Evolutionary conservation across 2,797 vertebrate genomes (phyloP).

Genomic region (Rhincodon typus): DNA sequence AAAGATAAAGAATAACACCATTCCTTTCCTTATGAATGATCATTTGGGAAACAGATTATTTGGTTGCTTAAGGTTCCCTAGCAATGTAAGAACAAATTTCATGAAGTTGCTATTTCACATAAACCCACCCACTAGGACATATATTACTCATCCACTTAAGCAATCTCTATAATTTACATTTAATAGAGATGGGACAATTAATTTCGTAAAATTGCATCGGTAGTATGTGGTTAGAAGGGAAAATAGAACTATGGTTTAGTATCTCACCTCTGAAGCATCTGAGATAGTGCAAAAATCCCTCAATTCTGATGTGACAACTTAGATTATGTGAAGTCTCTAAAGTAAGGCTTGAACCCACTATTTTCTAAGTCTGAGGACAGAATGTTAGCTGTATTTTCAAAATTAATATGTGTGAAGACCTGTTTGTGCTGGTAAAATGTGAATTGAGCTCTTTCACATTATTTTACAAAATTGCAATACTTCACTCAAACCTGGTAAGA

Average conservation of each 20-base stretch:
- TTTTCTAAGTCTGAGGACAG: not conserved
- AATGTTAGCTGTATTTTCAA: not conserved
- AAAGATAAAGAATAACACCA: not conserved
- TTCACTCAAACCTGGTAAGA: not conserved
- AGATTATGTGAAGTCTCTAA: not conserved
- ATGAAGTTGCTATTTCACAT: not conserved
- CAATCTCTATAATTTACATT: not conserved
- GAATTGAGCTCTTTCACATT: not conserved
- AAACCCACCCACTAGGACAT: not conserved
- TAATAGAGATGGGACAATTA: not conserved
- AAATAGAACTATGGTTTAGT: not conserved
- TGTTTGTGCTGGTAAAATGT: not conserved
- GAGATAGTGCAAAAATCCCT: not conserved
- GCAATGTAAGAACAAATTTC: not conserved
- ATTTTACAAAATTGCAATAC: not conserved
- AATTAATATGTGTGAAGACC: not conserved
- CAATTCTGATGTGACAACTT: not conserved
- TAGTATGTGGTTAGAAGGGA: not conserved
- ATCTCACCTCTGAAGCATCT: not conserved
- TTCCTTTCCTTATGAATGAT: not conserved
- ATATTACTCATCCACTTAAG: not conserved
- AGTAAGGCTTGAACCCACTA: not conserved
- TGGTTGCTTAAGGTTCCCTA: not conserved
- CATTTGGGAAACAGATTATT: not conserved
- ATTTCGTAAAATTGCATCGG: not conserved